These are phyloP conservation scores for Meteorus cinctellus DNA, from an alignment of 2,888 invertebrate genomes.

Conservation along the genomic window DNA sequence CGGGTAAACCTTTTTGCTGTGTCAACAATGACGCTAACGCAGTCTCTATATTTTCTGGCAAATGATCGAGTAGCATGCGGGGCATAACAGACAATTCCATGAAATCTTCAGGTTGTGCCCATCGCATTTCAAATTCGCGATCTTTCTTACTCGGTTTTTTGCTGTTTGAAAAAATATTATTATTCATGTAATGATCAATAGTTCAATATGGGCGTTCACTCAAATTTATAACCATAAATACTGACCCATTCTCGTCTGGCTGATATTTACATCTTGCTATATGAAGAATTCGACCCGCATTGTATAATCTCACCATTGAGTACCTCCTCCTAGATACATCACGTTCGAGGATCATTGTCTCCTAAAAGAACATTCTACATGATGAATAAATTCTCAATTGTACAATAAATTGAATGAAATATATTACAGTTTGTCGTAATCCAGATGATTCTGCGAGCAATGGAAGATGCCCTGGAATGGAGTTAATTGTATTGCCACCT, in stretches of 20 bases:
- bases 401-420: not conserved
- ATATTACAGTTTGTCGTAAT: constrained; percentile 75
- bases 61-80: constrained; percentile 88
- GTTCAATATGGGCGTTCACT: not conserved
- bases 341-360: constrained; percentile 79
- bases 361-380: constrained; percentile 72
- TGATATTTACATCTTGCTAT: constrained; percentile 82
- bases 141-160: constrained; percentile 76
- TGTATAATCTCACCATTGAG: constrained; percentile 82
- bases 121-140: constrained; percentile 81
- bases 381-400: no score
- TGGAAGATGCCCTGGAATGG: constrained; percentile 73
- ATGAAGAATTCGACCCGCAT: constrained; percentile 88
- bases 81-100: constrained; percentile 89
- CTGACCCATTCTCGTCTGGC: constrained; percentile 61
- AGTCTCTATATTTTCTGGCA: constrained; percentile 85
- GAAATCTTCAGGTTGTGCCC: constrained; percentile 87
- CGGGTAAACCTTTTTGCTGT: constrained; percentile 69
- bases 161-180: constrained; percentile 48
- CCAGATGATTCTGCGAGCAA: constrained; percentile 70
- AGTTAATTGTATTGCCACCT: constrained; percentile 74
- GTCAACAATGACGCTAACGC: constrained; percentile 80
- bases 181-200: not conserved
- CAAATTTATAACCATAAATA: not conserved
- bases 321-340: constrained; percentile 81